Conservation (phyloP, 2,797 vertebrate species). For the Merluccius polli region DNA sequence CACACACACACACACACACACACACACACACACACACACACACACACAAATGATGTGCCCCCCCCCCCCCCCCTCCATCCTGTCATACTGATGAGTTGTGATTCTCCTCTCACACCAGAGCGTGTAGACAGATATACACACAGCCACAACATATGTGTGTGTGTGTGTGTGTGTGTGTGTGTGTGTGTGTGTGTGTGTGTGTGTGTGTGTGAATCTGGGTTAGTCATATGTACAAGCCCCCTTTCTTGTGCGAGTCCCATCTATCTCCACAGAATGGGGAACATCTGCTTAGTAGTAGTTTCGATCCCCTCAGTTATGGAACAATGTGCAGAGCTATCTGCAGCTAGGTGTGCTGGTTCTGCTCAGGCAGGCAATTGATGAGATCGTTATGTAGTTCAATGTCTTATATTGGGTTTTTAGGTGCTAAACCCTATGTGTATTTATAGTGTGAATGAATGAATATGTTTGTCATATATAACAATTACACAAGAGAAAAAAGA, state of each 20-base stretch:
- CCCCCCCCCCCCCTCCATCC: slow-evolving; percentile 24
- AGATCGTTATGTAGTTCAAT: neutral
- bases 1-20: neutral
- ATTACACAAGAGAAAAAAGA: neutral
- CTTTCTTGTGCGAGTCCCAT: neutral
- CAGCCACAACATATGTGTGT: slow-evolving; percentile 19
- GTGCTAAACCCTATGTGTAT: neutral
- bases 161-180: slow-evolving; percentile 7
- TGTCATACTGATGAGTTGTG: slow-evolving; percentile 37
- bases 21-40: neutral
- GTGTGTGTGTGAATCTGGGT: slow-evolving; percentile 10
- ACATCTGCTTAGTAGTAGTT: neutral
- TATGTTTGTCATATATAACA: neutral
- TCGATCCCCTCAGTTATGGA: neutral
- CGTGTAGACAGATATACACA: slow-evolving; percentile 41
- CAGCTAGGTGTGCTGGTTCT: neutral
- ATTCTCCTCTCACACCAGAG: slow-evolving; percentile 42
- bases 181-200: slow-evolving; percentile 5
- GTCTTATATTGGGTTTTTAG: neutral
- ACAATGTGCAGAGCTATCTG: neutral
- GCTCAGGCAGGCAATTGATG: neutral
- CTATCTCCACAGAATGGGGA: neutral
- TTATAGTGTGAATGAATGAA: neutral
- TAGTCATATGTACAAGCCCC: neutral
- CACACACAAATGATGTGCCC: neutral